Evolutionary conservation across 2,888 invertebrate species (phyloP).

Genomic region (Cataglyphis albicans): DNA sequence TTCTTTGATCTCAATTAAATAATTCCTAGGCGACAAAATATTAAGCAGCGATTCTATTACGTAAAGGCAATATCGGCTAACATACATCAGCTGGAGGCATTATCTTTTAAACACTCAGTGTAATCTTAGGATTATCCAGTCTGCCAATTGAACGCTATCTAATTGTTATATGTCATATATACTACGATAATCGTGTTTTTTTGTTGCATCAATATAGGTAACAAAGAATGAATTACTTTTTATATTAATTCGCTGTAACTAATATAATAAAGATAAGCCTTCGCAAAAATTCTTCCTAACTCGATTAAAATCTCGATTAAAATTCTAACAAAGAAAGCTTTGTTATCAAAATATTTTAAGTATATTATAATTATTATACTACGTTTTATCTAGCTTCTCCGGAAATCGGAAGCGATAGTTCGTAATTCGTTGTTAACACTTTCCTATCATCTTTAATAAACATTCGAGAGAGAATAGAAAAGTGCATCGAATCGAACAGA

Average conservation of each 20-base stretch:
- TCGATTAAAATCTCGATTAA: conserved; percentile 24
- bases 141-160: conserved; percentile 69
- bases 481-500: not conserved
- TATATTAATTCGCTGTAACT: conserved; percentile 41
- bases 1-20: conserved; percentile 8
- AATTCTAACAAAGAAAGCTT: conserved; percentile 14
- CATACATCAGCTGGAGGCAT: conserved; percentile 66
- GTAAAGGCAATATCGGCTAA: conserved; percentile 54
- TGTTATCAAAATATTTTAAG: not conserved
- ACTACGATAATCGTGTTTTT: conserved; percentile 54
- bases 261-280: not conserved
- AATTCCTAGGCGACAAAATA: conserved; percentile 14
- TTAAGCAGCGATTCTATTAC: conserved; percentile 19
- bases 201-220: conserved; percentile 56
- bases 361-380: conserved; percentile 32
- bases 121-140: conserved; percentile 76
- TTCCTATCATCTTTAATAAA: not conserved
- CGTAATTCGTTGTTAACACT: conserved; percentile 31
- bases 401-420: conserved; percentile 71
- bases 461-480: not conserved
- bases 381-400: conserved; percentile 23
- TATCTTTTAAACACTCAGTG: conserved; percentile 68
- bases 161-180: conserved; percentile 58
- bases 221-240: conserved; percentile 46
- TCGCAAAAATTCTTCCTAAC: conserved; percentile 51